Evolutionary conservation across 1,140 invertebrate species (phyloP).

Genomic region (Rhopalosiphum maidis): DNA sequence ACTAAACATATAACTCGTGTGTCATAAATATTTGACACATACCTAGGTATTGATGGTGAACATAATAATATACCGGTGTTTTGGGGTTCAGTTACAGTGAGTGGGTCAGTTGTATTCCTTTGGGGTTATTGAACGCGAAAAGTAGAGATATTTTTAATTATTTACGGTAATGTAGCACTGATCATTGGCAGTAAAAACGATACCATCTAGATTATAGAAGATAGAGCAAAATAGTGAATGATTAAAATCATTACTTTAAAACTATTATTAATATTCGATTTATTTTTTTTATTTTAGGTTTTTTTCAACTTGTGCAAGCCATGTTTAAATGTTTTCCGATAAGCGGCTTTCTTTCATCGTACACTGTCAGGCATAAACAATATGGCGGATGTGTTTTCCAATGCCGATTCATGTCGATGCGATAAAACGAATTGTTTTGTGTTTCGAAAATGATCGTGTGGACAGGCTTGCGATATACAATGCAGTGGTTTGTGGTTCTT

Average conservation of each 20-base stretch:
- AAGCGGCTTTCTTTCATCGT: neutral
- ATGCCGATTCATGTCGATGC: constrained; percentile 3
- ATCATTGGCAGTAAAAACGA: too few species aligned
- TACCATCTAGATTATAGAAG: neutral
- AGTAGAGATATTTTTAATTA: neutral
- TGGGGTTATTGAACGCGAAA: neutral
- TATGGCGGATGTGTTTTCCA: neutral
- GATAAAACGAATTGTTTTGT: constrained; percentile 28
- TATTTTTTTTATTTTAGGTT: neutral
- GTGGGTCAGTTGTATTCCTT: neutral
- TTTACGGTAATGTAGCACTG: neutral
- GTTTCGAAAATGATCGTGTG: neutral
- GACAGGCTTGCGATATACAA: neutral
- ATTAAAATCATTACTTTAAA: neutral
- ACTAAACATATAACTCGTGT: neutral
- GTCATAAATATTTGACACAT: neutral
- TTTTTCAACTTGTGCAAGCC: neutral
- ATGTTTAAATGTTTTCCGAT: constrained; percentile 15
- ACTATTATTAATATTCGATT: neutral
- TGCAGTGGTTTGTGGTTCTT: constrained; percentile 26
- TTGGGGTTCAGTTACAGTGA: neutral
- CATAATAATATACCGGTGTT: neutral
- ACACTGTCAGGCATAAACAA: neutral
- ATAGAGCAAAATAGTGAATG: neutral
- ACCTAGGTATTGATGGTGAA: neutral